Percentiles rank a stretch among this genome's conserved stretches.
Evolutionary conservation across 2,797 vertebrate genomes (phyloP).

Genomic region (Streptopelia turtur): DNA sequence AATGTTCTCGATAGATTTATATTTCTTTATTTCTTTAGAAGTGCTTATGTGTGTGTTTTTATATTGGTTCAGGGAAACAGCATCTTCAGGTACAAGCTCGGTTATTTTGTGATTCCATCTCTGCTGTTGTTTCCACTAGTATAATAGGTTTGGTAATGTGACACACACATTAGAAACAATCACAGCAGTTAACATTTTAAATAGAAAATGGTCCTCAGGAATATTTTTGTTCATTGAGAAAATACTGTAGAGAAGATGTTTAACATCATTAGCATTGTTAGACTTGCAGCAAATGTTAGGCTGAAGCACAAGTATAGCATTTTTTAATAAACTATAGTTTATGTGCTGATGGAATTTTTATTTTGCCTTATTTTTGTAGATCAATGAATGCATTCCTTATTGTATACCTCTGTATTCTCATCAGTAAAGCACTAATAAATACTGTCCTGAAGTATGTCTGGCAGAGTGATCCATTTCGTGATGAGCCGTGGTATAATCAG

Average conservation of each 20-base stretch:
- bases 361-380: constrained; percentile 66
- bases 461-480: constrained; percentile 89
- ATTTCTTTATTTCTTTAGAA: background rate
- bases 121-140: background rate
- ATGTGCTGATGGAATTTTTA: background rate
- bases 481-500: constrained; percentile 94
- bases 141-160: background rate
- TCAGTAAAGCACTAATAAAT: constrained; percentile 94
- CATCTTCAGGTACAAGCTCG: background rate
- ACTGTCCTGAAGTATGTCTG: constrained; percentile 91
- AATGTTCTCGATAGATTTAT: background rate
- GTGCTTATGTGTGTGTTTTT: background rate
- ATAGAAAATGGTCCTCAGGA: background rate
- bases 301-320: background rate
- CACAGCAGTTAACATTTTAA: background rate
- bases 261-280: background rate
- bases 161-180: background rate
- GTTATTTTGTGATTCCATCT: background rate
- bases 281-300: background rate
- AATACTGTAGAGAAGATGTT: background rate
- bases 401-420: constrained; percentile 95
- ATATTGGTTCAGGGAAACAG: background rate
- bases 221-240: background rate
- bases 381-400: constrained; percentile 96
- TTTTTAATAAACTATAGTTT: background rate